Conservation (phyloP, 1,140 invertebrate genomes). For the Zaprionus lachaisei region DNA sequence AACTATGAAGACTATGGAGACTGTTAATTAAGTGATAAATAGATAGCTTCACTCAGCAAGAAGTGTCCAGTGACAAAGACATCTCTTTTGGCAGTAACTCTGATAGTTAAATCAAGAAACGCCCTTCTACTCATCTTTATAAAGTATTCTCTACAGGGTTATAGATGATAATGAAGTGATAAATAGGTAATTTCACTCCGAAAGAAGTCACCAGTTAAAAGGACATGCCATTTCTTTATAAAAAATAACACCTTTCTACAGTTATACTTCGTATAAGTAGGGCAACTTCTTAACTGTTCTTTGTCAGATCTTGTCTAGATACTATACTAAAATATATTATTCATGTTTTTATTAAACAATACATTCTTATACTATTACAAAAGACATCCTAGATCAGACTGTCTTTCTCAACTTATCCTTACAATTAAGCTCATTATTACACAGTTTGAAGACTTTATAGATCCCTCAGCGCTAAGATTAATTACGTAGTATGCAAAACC, state of each 20-base stretch:
- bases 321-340: too few species aligned
- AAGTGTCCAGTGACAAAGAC: background rate
- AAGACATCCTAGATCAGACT: too few species aligned
- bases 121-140: background rate
- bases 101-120: background rate
- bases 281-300: too few species aligned
- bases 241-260: too few species aligned
- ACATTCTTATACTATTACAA: too few species aligned
- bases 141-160: background rate
- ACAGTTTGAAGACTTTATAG: background rate
- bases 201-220: background rate
- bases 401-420: too few species aligned
- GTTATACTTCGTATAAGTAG: too few species aligned
- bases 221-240: background rate
- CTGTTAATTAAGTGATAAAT: conserved; percentile 36
- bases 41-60: conserved; percentile 5
- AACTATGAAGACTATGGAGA: conserved; percentile 13
- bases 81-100: background rate
- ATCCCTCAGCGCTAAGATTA: background rate
- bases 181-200: background rate
- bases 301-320: too few species aligned
- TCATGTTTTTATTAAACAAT: too few species aligned
- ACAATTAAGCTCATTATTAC: background rate
- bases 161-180: conserved; percentile 21
- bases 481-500: background rate